Conservation (phyloP, 2,797 vertebrate species). For the Leptatherina wallacei region DNA sequence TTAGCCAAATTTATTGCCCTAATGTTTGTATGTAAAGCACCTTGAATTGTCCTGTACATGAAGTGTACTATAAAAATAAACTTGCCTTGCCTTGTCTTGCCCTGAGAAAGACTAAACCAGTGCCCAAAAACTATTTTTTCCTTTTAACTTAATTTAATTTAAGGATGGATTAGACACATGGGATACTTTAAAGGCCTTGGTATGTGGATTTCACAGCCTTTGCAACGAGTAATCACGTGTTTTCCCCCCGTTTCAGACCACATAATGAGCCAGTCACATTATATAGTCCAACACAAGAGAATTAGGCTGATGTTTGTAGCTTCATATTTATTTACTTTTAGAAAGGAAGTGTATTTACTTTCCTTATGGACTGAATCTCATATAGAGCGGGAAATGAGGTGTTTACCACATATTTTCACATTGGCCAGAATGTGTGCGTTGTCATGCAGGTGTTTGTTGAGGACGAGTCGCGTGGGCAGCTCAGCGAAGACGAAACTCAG, state of each 20-base stretch:
- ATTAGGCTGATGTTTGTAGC: not conserved
- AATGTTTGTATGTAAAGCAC: too few species aligned
- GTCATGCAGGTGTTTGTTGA: conserved; percentile 83
- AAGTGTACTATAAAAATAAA: too few species aligned
- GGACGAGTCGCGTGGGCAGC: conserved; percentile 91
- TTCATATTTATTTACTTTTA: not conserved
- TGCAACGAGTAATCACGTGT: not conserved
- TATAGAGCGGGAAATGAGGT: not conserved
- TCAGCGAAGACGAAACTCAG: conserved; percentile 92
- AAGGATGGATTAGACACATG: not conserved
- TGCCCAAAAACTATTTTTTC: not conserved
- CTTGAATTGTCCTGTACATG: too few species aligned
- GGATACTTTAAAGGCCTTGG: not conserved
- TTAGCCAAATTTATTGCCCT: too few species aligned
- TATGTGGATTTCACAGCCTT: not conserved
- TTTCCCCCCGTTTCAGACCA: not conserved
- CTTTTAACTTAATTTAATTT: not conserved
- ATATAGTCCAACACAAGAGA: not conserved
- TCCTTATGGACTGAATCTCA: not conserved
- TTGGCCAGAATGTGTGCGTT: conserved; percentile 83
- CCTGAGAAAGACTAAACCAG: too few species aligned
- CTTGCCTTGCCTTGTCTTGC: too few species aligned
- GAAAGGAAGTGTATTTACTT: not conserved
- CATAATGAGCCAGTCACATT: not conserved
- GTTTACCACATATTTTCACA: conserved; percentile 88